Evolutionary conservation across 2,888 invertebrate species (phyloP).

Genomic region (Scaeva pyrastri): DNA sequence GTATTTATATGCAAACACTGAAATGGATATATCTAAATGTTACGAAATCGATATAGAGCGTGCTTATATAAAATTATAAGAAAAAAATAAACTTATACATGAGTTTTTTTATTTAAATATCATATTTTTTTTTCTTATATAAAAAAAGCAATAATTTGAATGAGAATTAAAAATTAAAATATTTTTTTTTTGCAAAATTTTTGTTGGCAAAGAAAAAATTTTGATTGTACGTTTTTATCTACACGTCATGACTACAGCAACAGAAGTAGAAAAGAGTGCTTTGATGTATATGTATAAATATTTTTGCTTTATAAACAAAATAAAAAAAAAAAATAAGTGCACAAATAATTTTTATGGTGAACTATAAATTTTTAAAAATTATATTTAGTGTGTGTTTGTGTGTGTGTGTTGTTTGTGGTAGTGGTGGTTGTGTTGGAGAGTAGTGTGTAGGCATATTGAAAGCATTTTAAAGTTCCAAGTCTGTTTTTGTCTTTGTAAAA

Average conservation of each 20-base stretch:
- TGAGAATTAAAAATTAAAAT: background rate
- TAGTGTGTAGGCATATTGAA: constrained; percentile 58
- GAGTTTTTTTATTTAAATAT: background rate
- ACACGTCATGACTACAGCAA: constrained; percentile 53
- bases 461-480: constrained; percentile 47
- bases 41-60: constrained; percentile 46
- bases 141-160: constrained; percentile 3
- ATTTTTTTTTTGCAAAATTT: background rate
- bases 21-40: constrained; percentile 47
- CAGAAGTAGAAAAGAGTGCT: constrained; percentile 48
- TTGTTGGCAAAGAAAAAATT: constrained; percentile 16
- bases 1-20: constrained; percentile 50
- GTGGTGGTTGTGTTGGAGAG: constrained; percentile 31
- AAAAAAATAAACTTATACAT: constrained; percentile 28
- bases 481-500: constrained; percentile 72
- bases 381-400: constrained; percentile 52
- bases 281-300: constrained; percentile 25
- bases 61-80: constrained; percentile 53
- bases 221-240: constrained; percentile 24
- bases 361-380: constrained; percentile 16
- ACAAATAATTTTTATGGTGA: constrained; percentile 60
- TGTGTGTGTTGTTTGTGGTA: background rate
- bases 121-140: background rate
- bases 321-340: constrained; percentile 50
- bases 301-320: constrained; percentile 43